Evolutionary conservation across 2,888 invertebrate species (phyloP), one percentile per base, ranked within the genome.

Genomic region (Diaperis boleti): DNA sequence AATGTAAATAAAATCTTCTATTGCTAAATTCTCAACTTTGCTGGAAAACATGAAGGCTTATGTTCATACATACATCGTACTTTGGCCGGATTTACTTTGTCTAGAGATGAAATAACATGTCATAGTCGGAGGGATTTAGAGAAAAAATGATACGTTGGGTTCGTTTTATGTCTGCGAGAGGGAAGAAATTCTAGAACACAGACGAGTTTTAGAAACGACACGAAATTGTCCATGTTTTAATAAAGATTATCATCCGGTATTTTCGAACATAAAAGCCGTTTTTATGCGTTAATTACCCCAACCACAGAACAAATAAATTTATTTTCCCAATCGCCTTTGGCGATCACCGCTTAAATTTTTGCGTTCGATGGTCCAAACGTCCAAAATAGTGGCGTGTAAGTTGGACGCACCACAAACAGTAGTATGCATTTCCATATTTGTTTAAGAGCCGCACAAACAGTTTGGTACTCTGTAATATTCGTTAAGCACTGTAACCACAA

Each of bases 81-180:
- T 60, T 50, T 56, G 18, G 60, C 47, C 33, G 63, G 66, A 64
- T 66, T 69, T 66, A 66, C 59, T 62, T 59, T 57, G 60, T 62
- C 52, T 57, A 52, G 45, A 45, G 67, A 66, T 62, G 66, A 65
- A 69, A 71, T 67, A 57, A 67, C 70, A 62, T 65, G 71, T 69
- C 67, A 70, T 65, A 66, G 69, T 67, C 69, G 50, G 56, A 29
- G 60, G 71, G 69, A 69, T 69, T 68, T 68, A 14, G 59, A 35
- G 61, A 20, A 67, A 69, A 67, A 68, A 71, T 65, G 67, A 64
- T 61, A 64, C 66, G 54, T 59, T 29, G 61, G 62, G 62, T 62
- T 64, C 62, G 60, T 59, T 60, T 59, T 65, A 65, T 63, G 66
- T 29, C 55, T 50, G 29, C 49, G 62, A 61, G 62, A 59, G 52